Evolutionary conservation across 2,797 vertebrate species (phyloP).

Genomic region (Gymnothorax javanicus): DNA sequence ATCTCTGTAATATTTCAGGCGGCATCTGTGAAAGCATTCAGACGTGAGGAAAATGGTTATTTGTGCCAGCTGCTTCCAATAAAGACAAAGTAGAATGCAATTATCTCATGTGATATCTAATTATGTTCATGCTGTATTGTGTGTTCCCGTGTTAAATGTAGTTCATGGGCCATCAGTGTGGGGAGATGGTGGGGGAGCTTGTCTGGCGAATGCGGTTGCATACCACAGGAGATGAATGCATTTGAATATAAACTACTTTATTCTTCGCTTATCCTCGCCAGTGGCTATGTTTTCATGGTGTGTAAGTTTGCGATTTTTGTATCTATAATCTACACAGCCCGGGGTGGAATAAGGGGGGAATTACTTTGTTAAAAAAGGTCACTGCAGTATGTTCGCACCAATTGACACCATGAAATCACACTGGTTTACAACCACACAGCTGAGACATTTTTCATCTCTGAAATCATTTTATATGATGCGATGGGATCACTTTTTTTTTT

Average conservation of each 20-base stretch:
- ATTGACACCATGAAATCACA: conserved; percentile 30
- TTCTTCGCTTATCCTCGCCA: conserved; percentile 27
- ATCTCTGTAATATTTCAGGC: conserved; percentile 44
- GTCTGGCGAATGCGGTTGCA: conserved; percentile 10
- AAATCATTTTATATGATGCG: conserved; percentile 30
- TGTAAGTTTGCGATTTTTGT: conserved; percentile 56
- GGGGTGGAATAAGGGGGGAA: conserved; percentile 72
- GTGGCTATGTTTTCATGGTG: conserved; percentile 35
- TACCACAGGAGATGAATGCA: conserved; percentile 29
- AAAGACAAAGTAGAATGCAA: conserved; percentile 46
- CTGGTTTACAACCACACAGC: conserved; percentile 29
- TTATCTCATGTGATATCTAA: conserved; percentile 52
- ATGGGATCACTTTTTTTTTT: conserved; percentile 24
- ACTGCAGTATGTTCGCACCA: conserved; percentile 66
- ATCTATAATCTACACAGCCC: conserved; percentile 68
- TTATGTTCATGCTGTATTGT: conserved; percentile 45
- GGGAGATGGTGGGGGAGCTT: conserved; percentile 8
- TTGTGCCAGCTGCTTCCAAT: conserved; percentile 54
- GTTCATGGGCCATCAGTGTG: conserved; percentile 11
- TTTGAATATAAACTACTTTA: conserved; percentile 36
- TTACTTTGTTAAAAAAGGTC: conserved; percentile 69
- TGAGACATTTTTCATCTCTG: conserved; percentile 31
- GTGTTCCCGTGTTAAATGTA: conserved; percentile 36
- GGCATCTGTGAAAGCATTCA: conserved; percentile 53
- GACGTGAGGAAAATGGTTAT: conserved; percentile 52